phyloP scores from a whole-genome alignment of 2,888 invertebrate genomes.

The Glomeris marginata region DNA sequence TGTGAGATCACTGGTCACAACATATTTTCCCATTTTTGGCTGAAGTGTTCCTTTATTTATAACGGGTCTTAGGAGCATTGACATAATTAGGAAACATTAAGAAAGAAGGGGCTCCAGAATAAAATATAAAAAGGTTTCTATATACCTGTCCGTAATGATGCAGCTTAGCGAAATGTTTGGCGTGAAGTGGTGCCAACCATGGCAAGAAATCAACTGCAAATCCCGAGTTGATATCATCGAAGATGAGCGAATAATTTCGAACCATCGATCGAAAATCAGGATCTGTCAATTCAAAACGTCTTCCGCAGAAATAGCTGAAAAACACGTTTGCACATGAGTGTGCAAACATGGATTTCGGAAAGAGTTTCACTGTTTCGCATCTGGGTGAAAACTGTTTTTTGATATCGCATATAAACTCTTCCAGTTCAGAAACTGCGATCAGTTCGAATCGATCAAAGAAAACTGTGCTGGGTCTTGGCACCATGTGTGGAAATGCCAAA shows the following conservation, averaged over 20 bases:
- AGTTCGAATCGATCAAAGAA: constrained; percentile 54
- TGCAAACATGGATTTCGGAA: constrained; percentile 54
- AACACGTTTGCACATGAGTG: constrained; percentile 71
- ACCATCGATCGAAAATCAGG: constrained; percentile 50
- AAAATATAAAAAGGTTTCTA: too few relatives aligned
- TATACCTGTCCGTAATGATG: constrained; percentile 45
- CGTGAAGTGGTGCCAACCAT: constrained; percentile 58
- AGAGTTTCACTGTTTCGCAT: constrained; percentile 5
- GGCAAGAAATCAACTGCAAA: constrained; percentile 76
- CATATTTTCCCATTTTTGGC: too few relatives aligned
- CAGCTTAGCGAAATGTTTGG: constrained; percentile 49
- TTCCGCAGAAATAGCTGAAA: constrained; percentile 70
- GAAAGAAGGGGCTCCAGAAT: too few relatives aligned
- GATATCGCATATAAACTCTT: constrained; percentile 15
- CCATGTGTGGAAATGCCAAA: constrained; percentile 59
- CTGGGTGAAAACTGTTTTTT: constrained; percentile 1
- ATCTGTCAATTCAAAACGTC: constrained; percentile 42
- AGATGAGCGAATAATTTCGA: constrained; percentile 64
- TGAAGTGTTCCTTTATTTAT: too few relatives aligned
- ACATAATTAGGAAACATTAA: too few relatives aligned
- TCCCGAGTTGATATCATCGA: constrained; percentile 82
- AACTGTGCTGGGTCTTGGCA: constrained; percentile 55
- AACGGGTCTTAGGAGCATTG: too few relatives aligned
- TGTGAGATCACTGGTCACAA: too few relatives aligned
- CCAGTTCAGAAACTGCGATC: constrained; percentile 43